phyloP scores from a whole-genome alignment of 2,888 invertebrate species.

The Patella depressa region DNA sequence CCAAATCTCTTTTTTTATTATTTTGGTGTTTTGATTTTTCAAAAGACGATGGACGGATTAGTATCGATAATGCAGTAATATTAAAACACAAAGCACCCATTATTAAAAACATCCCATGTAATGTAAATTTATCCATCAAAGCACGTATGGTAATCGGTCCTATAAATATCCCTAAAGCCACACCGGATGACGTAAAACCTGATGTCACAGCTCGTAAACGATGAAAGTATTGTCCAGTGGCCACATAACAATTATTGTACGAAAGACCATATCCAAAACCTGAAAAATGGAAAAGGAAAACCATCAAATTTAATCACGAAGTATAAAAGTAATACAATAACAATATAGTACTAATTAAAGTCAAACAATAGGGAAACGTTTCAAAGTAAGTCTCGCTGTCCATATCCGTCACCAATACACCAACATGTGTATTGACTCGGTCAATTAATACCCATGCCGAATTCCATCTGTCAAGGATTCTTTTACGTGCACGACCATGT shows the following conservation, averaged over 20 bases:
- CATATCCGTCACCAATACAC: too few species aligned
- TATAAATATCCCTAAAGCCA: background rate
- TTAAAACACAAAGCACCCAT: background rate
- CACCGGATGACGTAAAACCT: background rate
- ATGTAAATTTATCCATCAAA: background rate
- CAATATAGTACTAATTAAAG: too few species aligned
- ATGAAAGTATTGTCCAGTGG: background rate
- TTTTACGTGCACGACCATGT: too few species aligned
- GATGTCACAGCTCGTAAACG: background rate
- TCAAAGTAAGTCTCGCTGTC: too few species aligned
- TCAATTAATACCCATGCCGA: too few species aligned
- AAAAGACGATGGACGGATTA: background rate
- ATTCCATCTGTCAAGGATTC: too few species aligned
- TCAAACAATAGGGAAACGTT: too few species aligned
- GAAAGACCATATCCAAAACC: background rate
- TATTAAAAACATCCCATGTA: background rate
- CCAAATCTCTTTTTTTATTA: background rate
- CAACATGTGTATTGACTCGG: too few species aligned
- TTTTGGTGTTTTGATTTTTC: background rate
- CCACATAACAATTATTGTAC: background rate
- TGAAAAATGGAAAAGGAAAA: background rate
- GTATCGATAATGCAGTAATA: background rate
- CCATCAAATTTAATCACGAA: too few species aligned
- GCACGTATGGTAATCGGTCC: background rate
- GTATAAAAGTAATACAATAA: too few species aligned